Evolutionary conservation across 2,888 invertebrate species (phyloP), one percentile per base, ranked within the genome.

Genomic region (Craniophora ligustri): DNA sequence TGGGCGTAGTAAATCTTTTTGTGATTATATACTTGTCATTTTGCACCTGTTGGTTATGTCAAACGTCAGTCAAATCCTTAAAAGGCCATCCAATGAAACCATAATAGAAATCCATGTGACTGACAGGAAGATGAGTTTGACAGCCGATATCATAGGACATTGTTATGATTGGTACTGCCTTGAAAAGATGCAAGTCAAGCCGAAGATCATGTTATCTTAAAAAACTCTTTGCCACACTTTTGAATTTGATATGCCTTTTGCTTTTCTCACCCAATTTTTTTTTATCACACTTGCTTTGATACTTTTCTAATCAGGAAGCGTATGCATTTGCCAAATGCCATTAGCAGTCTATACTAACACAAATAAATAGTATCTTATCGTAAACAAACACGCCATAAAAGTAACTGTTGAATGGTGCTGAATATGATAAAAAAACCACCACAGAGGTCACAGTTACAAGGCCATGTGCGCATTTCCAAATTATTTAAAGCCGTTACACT

Each of bases 401-500:
- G 2, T 4, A 34, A 5, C 10, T 10, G 13, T 13, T 8, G 10
- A 13, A 14, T 14, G 40, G 41, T 14, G 19, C 16, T 3, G 31
- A 31, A 31, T 16, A 47, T 38, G 32, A 30, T 55, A 42, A 26
- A 31, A 56, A 36, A 16, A 62, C 23, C 6, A 62, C 23, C 6
- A 19, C 23, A 44, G 46, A 60, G 60, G 67, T 66, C 44, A 44
- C 19, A 40, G 31, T 48, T 14, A 10, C 63, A 64, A 48, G 67
- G 63, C 36, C 67, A 36, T 32, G 15, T 46, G 10, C 23, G 10
- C 23, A 18, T 49, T 40, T 66, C 18, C 30, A 34, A 41, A 44
- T 26, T 47, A 45, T 64, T 49, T 38, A 32, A 58, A 44, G 53
- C 51, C 61, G 53, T 53, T 60, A 53, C 40, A 45, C 26, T 45